phyloP scores from a whole-genome alignment of 1,140 invertebrate species.

The Bombyx mandarina region DNA sequence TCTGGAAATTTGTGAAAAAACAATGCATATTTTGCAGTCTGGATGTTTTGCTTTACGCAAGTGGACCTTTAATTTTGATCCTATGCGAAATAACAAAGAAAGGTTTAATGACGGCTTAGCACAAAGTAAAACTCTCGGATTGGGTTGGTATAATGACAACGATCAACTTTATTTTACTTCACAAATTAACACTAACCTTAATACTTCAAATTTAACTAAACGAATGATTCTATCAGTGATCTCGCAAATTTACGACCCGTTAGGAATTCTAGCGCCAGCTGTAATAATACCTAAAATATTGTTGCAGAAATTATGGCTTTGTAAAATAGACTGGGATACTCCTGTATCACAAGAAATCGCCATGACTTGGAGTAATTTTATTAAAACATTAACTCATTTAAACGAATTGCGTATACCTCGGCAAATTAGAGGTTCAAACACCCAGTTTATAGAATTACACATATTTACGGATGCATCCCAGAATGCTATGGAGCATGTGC shows the following conservation, averaged over 20 bases:
- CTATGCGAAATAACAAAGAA: too few relatives aligned
- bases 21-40: neutral
- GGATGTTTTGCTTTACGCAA: neutral
- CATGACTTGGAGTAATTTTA: too few relatives aligned
- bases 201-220: conserved; percentile 9
- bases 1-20: neutral
- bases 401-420: too few relatives aligned
- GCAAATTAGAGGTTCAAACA: too few relatives aligned
- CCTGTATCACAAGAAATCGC: too few relatives aligned
- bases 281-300: conserved; percentile 13
- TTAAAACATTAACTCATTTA: too few relatives aligned
- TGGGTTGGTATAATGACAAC: conserved; percentile 7
- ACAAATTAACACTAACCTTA: neutral
- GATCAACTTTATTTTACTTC: conserved; percentile 9
- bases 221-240: conserved; percentile 14
- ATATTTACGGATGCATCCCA: too few relatives aligned
- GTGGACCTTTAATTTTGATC: neutral
- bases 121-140: conserved; percentile 10
- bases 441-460: too few relatives aligned
- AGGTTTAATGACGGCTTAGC: too few relatives aligned
- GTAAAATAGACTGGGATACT: conserved; percentile 14
- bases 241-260: conserved; percentile 13
- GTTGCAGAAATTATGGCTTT: conserved; percentile 13
- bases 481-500: too few relatives aligned
- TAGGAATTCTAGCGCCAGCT: conserved; percentile 13